A percentile compares a stretch with the other conserved stretches of the same genome.
phyloP scores from a whole-genome alignment of 2,888 invertebrate genomes.

The Magallana nippona region DNA sequence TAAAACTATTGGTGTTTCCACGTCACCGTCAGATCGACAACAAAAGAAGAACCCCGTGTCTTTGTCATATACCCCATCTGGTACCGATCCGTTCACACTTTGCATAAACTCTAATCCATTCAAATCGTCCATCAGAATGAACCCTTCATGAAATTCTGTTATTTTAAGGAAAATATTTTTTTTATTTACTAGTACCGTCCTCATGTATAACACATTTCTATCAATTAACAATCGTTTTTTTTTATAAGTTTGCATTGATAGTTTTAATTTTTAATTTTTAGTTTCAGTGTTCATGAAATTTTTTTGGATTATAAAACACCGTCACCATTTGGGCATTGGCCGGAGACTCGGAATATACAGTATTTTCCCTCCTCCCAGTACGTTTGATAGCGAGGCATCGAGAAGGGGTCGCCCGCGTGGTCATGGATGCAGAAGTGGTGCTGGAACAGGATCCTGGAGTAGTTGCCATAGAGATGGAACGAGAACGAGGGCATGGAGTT shows the following conservation, averaged over 20 bases:
- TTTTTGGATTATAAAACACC: background rate
- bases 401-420: background rate
- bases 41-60: constrained; percentile 63
- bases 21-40: constrained; percentile 62
- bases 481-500: constrained; percentile 54
- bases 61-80: constrained; percentile 59
- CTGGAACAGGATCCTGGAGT: constrained; percentile 51
- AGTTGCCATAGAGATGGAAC: constrained; percentile 57
- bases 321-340: constrained; percentile 61
- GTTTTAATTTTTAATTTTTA: too few relatives aligned
- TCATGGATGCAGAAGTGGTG: constrained; percentile 62
- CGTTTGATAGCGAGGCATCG: constrained; percentile 57
- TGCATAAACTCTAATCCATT: constrained; percentile 35
- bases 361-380: constrained; percentile 66
- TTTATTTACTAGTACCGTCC: too few relatives aligned
- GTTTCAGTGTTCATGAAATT: background rate
- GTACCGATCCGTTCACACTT: constrained; percentile 53
- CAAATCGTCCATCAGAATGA: constrained; percentile 52
- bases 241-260: too few relatives aligned
- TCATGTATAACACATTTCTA: too few relatives aligned
- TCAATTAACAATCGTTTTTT: too few relatives aligned
- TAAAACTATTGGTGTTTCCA: constrained; percentile 53
- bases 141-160: constrained; percentile 60
- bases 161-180: background rate
- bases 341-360: constrained; percentile 61